Base-by-base conservation (phyloP, 2,113 vertebrate species). In the Gorsachius goisagi region DNA sequence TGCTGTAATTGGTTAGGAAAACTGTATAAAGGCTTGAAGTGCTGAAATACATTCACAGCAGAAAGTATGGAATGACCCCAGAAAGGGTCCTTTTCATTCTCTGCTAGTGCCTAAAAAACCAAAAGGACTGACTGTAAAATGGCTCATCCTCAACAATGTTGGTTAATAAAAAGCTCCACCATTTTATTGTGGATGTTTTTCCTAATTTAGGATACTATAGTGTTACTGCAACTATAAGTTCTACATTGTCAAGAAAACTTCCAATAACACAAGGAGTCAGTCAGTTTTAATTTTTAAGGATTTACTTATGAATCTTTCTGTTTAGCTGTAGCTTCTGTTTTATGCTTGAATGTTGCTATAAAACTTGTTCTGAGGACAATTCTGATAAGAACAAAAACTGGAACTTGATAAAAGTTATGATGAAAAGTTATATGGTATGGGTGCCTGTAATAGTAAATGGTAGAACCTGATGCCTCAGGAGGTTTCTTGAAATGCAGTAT, bases 141-240 rank as follows among this genome's bases (percentile, higher is more conserved):
- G 23, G 6, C 17, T 88, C 8, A 60, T 33, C 3, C 6, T 2
- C 24, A 41, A 24, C 8, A 60, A 22, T 28, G 9, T 17, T 24
- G 49, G 21, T n/a, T 44, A 58, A 44, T 45, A 45, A 24, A 32
- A 60, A 59, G 35, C 32, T 23, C 56, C 21, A 19, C 53, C 17
- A n/a, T 35, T 4, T n/a, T 56, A 35, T 10, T 30, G 13, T 13
- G 3, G 6, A 7, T 0, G 0, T 41, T 68, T 60, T 64, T 11
- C 19, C 20, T 66, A 2, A 41, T 11, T 73, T 87, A 20, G 6
- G 52, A 33, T 33, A 72, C 3, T 33, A 20, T 86, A 56, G 44
- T 52, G n/a, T 15, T 58, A 15, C 19, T 75, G 13, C 6, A 78
- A 53, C 20, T 23, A 6, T 28, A 75, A 75, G 32, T 79, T 87